Conservation (phyloP, 1,140 invertebrate genomes). For the Camponotus floridanus region DNA sequence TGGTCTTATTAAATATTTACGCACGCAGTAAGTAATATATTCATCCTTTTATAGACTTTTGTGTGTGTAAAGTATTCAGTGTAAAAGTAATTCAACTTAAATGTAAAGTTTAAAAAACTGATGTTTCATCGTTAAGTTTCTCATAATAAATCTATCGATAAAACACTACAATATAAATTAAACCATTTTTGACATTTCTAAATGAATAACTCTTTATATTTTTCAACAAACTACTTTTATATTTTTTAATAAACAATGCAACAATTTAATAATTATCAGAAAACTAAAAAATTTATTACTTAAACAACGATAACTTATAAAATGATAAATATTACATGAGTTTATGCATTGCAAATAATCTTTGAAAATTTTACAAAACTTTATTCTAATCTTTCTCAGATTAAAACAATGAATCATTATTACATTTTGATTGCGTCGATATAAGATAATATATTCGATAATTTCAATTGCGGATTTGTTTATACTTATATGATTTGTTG, state of each 20-base stretch:
- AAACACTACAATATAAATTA: too few species aligned
- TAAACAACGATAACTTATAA: not conserved
- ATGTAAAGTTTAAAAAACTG: not conserved
- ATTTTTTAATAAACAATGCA: too few species aligned
- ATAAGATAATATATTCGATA: too few species aligned
- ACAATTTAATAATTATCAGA: too few species aligned
- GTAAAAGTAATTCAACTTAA: not conserved
- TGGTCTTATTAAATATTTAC: slow-evolving; percentile 84
- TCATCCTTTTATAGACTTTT: not conserved
- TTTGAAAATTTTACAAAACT: not conserved
- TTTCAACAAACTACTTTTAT: too few species aligned
- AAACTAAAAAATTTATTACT: too few species aligned
- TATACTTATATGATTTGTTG: not conserved
- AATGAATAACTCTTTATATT: too few species aligned
- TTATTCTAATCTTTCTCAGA: not conserved
- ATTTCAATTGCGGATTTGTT: not conserved
- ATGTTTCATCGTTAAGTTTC: too few species aligned
- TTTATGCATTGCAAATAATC: not conserved
- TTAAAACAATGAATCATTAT: not conserved
- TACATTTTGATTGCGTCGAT: too few species aligned
- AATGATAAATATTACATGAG: not conserved
- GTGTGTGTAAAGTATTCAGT: too few species aligned
- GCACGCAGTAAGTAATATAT: slow-evolving; percentile 82
- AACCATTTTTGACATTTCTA: too few species aligned
- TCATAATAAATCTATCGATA: too few species aligned